These are phyloP conservation scores for Piprites chloris DNA, from an alignment of 2,113 vertebrate genomes.

Conservation along the genomic window DNA sequence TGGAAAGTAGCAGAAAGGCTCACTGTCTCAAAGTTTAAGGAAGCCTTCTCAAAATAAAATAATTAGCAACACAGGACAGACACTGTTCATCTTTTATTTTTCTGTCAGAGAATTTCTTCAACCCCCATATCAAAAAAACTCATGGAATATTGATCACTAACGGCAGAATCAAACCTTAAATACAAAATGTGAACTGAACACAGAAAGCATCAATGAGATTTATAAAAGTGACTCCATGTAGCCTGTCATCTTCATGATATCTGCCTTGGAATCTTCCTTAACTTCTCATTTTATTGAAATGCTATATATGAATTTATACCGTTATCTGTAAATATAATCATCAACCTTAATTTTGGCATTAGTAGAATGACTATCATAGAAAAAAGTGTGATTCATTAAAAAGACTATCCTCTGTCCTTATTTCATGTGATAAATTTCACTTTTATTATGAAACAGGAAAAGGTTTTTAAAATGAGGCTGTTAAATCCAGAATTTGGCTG, in stretches of 20 bases:
- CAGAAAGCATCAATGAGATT: neutral
- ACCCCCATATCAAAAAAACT: neutral
- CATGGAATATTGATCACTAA: neutral
- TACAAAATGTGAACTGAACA: neutral
- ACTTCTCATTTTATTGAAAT: neutral
- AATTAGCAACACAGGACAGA: neutral
- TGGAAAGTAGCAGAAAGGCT: conserved; percentile 36
- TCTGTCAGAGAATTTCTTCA: neutral
- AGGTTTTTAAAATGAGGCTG: neutral
- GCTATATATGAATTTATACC: neutral
- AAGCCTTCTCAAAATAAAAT: conserved; percentile 16
- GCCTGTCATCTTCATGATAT: neutral
- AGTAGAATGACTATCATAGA: neutral
- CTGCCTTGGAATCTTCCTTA: neutral
- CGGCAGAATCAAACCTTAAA: neutral
- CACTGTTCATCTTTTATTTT: neutral
- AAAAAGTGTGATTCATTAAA: neutral
- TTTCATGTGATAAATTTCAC: no score
- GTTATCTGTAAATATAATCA: neutral
- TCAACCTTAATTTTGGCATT: neutral
- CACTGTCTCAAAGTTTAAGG: conserved; percentile 9
- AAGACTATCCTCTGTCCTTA: neutral
- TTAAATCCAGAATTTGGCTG: neutral
- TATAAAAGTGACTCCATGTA: neutral
- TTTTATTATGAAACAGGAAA: neutral